Conservation (phyloP, 2,888 invertebrate species). For the Empis stercorea region DNA sequence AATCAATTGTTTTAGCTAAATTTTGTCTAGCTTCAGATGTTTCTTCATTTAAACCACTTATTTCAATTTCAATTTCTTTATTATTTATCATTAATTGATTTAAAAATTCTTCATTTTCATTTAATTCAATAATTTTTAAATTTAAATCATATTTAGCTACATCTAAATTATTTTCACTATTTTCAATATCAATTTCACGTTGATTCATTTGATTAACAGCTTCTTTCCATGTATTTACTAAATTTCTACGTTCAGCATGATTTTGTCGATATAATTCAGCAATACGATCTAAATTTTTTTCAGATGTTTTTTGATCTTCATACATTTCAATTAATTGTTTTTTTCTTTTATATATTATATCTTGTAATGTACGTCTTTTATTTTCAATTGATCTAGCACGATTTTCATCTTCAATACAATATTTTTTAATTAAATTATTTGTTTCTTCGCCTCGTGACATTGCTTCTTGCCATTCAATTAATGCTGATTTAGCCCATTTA, state of each 20-base stretch:
- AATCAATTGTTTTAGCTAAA: constrained; percentile 25
- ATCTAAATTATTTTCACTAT: constrained; percentile 35
- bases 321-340: constrained; percentile 36
- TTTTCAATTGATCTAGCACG: constrained; percentile 49
- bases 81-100: constrained; percentile 42
- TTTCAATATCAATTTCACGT: constrained; percentile 51
- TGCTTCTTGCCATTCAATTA: constrained; percentile 59
- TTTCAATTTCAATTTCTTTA: constrained; percentile 35
- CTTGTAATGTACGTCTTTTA: constrained; percentile 40
- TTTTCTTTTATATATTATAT: constrained; percentile 37
- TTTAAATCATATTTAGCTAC: constrained; percentile 21
- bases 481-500: constrained; percentile 45
- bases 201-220: constrained; percentile 56
- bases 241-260: constrained; percentile 50
- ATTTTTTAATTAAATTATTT: constrained; percentile 56
- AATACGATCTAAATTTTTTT: constrained; percentile 41
- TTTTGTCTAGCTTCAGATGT: constrained; percentile 33
- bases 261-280: constrained; percentile 41
- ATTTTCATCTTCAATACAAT: constrained; percentile 55
- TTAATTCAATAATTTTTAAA: constrained; percentile 32
- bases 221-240: constrained; percentile 59
- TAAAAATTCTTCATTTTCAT: constrained; percentile 39
- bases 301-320: constrained; percentile 41
- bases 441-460: constrained; percentile 55
- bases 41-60: constrained; percentile 32